Conservation (phyloP, 2,888 invertebrate species). For the Dexiosoma caninum region DNA sequence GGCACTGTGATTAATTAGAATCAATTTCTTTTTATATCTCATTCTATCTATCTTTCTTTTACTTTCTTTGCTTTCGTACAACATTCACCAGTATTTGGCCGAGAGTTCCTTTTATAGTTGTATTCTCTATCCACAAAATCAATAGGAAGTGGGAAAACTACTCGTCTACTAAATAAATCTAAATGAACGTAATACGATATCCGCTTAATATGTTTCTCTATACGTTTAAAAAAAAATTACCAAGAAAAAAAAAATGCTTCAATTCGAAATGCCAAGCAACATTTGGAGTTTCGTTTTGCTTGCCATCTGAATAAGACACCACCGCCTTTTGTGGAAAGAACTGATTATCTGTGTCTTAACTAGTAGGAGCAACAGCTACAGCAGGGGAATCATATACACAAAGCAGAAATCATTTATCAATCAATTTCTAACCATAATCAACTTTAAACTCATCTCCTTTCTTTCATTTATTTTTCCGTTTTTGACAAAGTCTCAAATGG, state of each 20-base stretch:
- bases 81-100: neutral
- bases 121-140: slow-evolving; percentile 23
- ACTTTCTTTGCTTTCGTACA: slow-evolving; percentile 17
- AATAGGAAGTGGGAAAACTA: slow-evolving; percentile 55
- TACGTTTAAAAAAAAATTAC: neutral
- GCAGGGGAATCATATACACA: neutral
- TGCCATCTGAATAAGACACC: slow-evolving; percentile 31
- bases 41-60: neutral
- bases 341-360: slow-evolving; percentile 51
- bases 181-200: slow-evolving; percentile 61
- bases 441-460: slow-evolving; percentile 45
- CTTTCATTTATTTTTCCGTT: too few species aligned
- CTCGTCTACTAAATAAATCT: slow-evolving; percentile 35
- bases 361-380: slow-evolving; percentile 1
- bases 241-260: neutral
- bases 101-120: slow-evolving; percentile 39
- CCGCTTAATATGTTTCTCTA: slow-evolving; percentile 49
- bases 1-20: slow-evolving; percentile 21
- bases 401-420: slow-evolving; percentile 47
- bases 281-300: neutral
- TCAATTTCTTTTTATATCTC: neutral
- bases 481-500: neutral
- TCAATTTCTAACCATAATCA: slow-evolving; percentile 58
- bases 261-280: neutral
- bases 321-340: slow-evolving; percentile 24